Percentiles rank a stretch among this genome's conserved stretches.
These are phyloP conservation scores for Harlomillsia oculata DNA, from an alignment of 1,140 invertebrate genomes.

Conservation along the genomic window DNA sequence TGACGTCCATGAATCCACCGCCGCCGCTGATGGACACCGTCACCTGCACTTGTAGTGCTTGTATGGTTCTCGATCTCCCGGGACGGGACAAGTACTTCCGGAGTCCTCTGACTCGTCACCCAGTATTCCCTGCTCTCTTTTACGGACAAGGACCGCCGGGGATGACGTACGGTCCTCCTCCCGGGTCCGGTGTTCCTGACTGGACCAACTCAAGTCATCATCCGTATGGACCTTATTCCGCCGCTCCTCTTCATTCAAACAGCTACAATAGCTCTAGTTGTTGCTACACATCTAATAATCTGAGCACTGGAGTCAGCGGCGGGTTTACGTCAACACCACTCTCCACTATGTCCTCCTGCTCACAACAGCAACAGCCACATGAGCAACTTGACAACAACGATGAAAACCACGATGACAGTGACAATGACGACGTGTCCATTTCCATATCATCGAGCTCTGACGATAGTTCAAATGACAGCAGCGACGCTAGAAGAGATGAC, in stretches of 20 bases:
- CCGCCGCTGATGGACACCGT: no score
- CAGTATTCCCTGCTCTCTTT: conserved; percentile 16
- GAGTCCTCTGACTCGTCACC: neutral
- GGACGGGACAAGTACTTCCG: conserved; percentile 12
- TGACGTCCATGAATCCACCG: neutral
- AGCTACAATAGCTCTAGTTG: neutral
- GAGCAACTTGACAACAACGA: neutral
- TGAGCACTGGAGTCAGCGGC: neutral
- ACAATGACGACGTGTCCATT: neutral
- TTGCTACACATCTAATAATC: no score
- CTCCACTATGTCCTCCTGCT: neutral
- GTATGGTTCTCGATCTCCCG: conserved; percentile 19
- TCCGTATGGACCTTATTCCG: neutral
- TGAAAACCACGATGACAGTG: neutral
- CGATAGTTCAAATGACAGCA: neutral
- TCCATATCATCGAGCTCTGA: conserved; percentile 6
- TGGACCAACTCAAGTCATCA: conserved; percentile 16
- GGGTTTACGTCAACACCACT: neutral
- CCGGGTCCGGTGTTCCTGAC: conserved; percentile 1
- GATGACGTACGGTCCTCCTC: conserved; percentile 4
- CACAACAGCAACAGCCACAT: neutral
- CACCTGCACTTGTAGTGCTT: conserved; percentile 14
- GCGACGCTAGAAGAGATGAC: conserved; percentile 4
- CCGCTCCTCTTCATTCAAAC: neutral
- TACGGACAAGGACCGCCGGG: conserved; percentile 9